Evolutionary conservation across 2,888 invertebrate genomes (phyloP), one percentile per base, ranked within the genome.

Genomic region (Calameuta filiformis): DNA sequence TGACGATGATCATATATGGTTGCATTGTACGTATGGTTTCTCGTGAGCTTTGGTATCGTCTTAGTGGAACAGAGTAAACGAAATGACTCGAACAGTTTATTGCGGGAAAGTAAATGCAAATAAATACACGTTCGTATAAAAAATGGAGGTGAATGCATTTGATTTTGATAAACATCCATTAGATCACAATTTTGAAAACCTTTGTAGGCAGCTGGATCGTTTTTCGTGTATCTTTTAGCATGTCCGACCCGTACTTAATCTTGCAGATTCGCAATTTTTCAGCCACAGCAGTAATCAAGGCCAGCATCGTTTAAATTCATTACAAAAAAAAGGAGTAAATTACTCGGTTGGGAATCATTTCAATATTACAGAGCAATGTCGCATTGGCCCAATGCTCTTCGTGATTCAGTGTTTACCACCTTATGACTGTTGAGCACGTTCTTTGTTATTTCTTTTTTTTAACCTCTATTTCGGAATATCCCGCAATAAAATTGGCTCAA

Each of bases 1-100:
- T 80, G 80, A 77, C 23, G 40, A 23, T 35, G 35, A 12, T 35
- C 35, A 35, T 56, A 78, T 80, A 80, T 80, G 80, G 71, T 71
- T 78, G 80, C 79, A 82, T 85, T 83, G 83, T 85, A 85, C 84
- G 86, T 87, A 87, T 86, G 85, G 83, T 87, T 89, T 87, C 82
- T 85, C 83, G 85, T 85, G 83, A 83, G 89, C 89, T 90, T 89
- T 81, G 83, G 84, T 86, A 87, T 87, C 84, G 83, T 87, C 84
- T 83, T 81, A 80, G 80, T 80, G 80, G 78, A 82, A 82, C 79
- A 76, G 69, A 80, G 77, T 68, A 71, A 81, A 75, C 37, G 76
- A 76, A 83, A 76, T 79, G 79, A 79, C 79, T 78, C 77, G 81
- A 82, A 80, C 80, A 79, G 78, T 81, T 79, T 81, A 75, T 81